Percentiles rank a stretch among this genome's conserved stretches.
Conservation (phyloP, 2,113 vertebrate species). For the Formicarius rufipectus region DNA sequence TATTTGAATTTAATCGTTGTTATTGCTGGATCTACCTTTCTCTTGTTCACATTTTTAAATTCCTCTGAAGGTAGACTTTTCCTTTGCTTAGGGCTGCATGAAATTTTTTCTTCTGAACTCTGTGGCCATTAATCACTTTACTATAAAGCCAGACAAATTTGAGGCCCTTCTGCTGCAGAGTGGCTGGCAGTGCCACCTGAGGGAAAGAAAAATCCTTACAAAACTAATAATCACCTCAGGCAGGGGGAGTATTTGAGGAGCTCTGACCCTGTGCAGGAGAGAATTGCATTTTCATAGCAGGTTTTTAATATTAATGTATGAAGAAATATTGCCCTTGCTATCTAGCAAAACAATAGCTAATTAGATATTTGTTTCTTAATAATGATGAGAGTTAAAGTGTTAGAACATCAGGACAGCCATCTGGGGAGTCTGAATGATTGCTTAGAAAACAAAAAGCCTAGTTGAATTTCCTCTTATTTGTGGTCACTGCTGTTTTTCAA, state of each 20-base stretch:
- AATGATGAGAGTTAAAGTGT: background rate
- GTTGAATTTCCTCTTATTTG: background rate
- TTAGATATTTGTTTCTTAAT: background rate
- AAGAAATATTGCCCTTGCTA: background rate
- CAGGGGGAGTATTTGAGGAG: background rate
- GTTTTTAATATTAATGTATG: background rate
- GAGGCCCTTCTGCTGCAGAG: background rate
- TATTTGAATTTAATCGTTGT: background rate
- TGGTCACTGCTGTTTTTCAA: background rate
- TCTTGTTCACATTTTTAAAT: background rate
- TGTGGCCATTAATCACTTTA: background rate
- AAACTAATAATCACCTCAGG: background rate
- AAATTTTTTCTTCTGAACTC: background rate
- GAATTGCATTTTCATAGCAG: background rate
- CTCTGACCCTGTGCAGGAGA: background rate
- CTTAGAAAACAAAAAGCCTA: background rate
- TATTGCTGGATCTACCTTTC: background rate
- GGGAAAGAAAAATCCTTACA: background rate
- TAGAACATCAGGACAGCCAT: background rate
- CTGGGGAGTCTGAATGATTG: background rate
- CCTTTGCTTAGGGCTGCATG: background rate
- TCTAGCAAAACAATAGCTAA: constrained; percentile 11
- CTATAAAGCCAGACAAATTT: background rate
- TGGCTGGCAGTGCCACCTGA: background rate
- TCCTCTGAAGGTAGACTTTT: background rate